Percentiles rank a stretch among this genome's conserved stretches.
phyloP scores from a whole-genome alignment of 2,888 invertebrate genomes.

The Drosophila nr. medialis region DNA sequence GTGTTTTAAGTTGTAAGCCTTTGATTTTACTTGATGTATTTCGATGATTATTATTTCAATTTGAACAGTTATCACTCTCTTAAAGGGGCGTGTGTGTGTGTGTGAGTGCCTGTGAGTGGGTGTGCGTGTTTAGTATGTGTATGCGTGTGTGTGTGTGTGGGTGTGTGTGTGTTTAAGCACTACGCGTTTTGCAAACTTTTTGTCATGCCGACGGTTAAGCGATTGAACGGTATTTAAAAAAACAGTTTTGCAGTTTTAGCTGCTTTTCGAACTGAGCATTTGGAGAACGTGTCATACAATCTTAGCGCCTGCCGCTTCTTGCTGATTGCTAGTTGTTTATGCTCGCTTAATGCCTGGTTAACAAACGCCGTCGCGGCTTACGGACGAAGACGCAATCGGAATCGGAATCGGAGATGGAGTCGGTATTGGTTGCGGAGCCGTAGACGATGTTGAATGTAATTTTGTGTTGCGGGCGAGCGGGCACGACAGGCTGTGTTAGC shows the following conservation, averaged over 20 bases:
- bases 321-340: constrained; percentile 29
- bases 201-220: constrained; percentile 63
- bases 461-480: constrained; percentile 46
- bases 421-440: constrained; percentile 12
- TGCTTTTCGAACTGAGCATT: constrained; percentile 22
- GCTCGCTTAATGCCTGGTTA: constrained; percentile 38
- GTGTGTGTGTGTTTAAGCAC: constrained; percentile 17
- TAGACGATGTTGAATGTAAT: background rate
- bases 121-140: constrained; percentile 3
- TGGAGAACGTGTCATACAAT: constrained; percentile 17
- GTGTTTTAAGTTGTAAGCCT: background rate
- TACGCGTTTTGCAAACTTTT: constrained; percentile 30
- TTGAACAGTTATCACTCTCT: constrained; percentile 23
- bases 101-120: constrained; percentile 2
- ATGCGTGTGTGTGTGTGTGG: background rate
- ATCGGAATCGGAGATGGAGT: constrained; percentile 12
- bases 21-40: constrained; percentile 9
- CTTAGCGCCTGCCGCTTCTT: constrained; percentile 44
- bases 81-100: background rate
- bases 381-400: constrained; percentile 21
- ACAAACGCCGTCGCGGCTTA: constrained; percentile 28
- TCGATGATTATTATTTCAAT: constrained; percentile 15
- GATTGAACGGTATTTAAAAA: constrained; percentile 21
- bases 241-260: constrained; percentile 35
- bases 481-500: constrained; percentile 65